A percentile compares a stretch with the other conserved stretches of the same genome.
phyloP scores from a whole-genome alignment of 2,797 vertebrate species.

The Ceyx erithaca region DNA sequence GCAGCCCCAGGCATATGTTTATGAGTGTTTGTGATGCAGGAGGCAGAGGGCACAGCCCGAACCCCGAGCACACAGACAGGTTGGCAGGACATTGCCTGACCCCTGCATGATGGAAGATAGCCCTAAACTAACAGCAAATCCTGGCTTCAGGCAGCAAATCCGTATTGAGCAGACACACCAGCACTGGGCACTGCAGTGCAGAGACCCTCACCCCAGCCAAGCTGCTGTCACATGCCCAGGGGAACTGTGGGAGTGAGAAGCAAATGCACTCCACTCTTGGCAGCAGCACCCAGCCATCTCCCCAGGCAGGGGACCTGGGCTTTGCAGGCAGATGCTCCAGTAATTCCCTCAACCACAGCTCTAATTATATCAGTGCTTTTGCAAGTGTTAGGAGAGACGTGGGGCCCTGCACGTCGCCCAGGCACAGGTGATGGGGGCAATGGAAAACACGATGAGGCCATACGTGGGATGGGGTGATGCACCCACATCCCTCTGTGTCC shows the following conservation, averaged over 20 bases:
- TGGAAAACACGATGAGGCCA: fast-evolving
- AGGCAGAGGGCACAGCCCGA: background rate
- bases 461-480: fast-evolving
- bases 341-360: conserved; percentile 51
- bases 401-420: conserved; percentile 46
- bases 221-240: fast-evolving
- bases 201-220: fast-evolving
- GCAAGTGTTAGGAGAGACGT: conserved; percentile 11
- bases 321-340: background rate
- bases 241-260: fast-evolving
- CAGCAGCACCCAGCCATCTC: background rate
- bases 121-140: background rate
- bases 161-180: background rate
- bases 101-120: background rate
- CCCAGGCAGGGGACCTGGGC: conserved; percentile 13
- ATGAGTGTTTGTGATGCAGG: background rate
- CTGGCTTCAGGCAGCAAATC: background rate
- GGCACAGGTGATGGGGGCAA: background rate
- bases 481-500: fast-evolving
- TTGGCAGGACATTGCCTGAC: background rate
- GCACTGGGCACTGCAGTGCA: fast-evolving
- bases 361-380: conserved; percentile 57
- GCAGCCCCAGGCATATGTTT: background rate
- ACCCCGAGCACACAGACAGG: fast-evolving
- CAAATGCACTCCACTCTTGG: background rate